Evolutionary conservation across 2,888 invertebrate species (phyloP).

Genomic region (Pharmacophagus antenor): DNA sequence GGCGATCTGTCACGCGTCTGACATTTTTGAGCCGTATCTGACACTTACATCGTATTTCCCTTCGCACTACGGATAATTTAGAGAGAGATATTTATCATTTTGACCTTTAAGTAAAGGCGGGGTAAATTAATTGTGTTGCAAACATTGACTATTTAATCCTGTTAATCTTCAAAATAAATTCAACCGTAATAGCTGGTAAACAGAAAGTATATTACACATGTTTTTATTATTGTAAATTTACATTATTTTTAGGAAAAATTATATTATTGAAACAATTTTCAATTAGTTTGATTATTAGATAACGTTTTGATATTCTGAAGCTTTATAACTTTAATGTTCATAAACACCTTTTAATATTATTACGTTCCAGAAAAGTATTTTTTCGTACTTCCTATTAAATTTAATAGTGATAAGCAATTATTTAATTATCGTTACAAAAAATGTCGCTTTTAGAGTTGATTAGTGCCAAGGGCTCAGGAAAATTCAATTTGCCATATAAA

Average conservation of each 20-base stretch:
- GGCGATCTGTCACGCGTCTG: constrained; percentile 36
- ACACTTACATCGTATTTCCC: constrained; percentile 57
- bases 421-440: constrained; percentile 16
- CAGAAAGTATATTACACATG: too few species aligned
- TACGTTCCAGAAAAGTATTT: neutral
- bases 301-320: too few species aligned
- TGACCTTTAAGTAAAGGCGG: constrained; percentile 50
- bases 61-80: constrained; percentile 60
- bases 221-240: too few species aligned
- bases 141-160: neutral
- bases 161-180: too few species aligned
- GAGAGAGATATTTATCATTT: constrained; percentile 62
- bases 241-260: too few species aligned
- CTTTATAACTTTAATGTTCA: too few species aligned
- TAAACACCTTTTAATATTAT: too few species aligned
- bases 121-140: constrained; percentile 36
- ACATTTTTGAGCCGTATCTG: constrained; percentile 52
- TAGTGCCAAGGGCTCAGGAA: constrained; percentile 18
- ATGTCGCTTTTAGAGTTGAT: constrained; percentile 26
- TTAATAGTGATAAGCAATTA: neutral
- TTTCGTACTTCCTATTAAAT: neutral
- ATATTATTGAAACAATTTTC: too few species aligned
- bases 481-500: constrained; percentile 27
- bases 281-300: too few species aligned
- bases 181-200: too few species aligned